Evolutionary conservation across 1,140 invertebrate species (phyloP).

Genomic region (Nasonia longicornis): DNA sequence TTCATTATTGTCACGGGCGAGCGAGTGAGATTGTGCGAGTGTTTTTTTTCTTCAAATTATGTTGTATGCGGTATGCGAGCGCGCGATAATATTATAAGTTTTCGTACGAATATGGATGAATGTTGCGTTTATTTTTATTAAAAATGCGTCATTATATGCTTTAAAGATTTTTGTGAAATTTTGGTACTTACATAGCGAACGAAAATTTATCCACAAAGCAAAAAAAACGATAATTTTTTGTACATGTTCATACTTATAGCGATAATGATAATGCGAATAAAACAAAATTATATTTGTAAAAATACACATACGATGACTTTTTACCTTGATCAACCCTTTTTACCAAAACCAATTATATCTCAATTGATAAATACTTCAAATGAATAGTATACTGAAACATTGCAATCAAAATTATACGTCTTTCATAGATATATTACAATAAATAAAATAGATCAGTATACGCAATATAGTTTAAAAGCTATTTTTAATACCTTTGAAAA

Average conservation of each 20-base stretch:
- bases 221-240: not conserved
- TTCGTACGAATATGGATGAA: too few relatives aligned
- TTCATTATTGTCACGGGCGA: too few relatives aligned
- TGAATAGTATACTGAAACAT: not conserved
- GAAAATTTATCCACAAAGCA: too few relatives aligned
- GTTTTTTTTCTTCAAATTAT: not conserved
- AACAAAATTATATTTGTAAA: not conserved
- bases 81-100: too few relatives aligned
- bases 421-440: constrained; percentile 6
- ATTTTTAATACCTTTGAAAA: not conserved
- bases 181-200: too few relatives aligned
- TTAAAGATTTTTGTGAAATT: not conserved
- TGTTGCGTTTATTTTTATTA: too few relatives aligned
- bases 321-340: not conserved
- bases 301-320: not conserved
- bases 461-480: constrained; percentile 5
- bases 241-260: not conserved
- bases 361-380: not conserved
- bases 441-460: not conserved
- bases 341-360: not conserved
- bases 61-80: too few relatives aligned
- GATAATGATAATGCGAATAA: not conserved
- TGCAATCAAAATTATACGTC: constrained; percentile 24
- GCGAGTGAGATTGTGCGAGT: not conserved
- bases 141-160: too few relatives aligned